Evolutionary conservation across 2,888 invertebrate genomes (phyloP), one percentile per base, ranked within the genome.

Genomic region (Caenorhabditis parvicauda): DNA sequence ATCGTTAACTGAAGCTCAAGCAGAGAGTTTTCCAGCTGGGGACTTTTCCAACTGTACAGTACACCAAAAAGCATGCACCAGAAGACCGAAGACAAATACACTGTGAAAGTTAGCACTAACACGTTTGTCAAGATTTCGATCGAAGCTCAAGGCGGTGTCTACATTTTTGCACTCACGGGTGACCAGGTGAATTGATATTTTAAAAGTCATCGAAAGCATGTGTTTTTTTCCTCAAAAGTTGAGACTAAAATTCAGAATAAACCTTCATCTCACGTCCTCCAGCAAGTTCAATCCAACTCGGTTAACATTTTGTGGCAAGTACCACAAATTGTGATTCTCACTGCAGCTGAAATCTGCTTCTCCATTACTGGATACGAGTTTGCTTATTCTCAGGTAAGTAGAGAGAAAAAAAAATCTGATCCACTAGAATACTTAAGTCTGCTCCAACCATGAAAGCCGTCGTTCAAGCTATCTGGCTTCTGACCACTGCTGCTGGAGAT

Each of bases 361-460:
- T 82, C 84, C 3, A 81, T 85, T 46, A 83, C 84, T 29, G 84
- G 84, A 14, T 81, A 84, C 32, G 79, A 82, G 42, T 84, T 85
- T 62, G 70, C 76, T 37, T 76, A 76, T 46, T 74, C 74, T 21
- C 76, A 75, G 64, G 74, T 74, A 52, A 35, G 14, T 28, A 5
- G n/a, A 45, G 41, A 27, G 21, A 24, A 12, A 44, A 44, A 44
- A 14, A 6, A 9, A 44, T 24, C 5, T 21, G 19, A 49, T 43
- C 19, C 19, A 49, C n/a, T 19, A n/a, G 14, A 47, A 21, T 27
- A 17, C 51, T 54, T 44, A 55, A 83, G 86, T 92, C 95, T 0
- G 95, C 96, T 0, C 81, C 86, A 12, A 89, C 88, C 61, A 94
- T 98, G 95, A 96, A 95, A 82, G 91, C 95, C 0, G 88, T 98